These are phyloP conservation scores for Aphelinus certus DNA, from an alignment of 1,140 invertebrate species.

Conservation along the genomic window DNA sequence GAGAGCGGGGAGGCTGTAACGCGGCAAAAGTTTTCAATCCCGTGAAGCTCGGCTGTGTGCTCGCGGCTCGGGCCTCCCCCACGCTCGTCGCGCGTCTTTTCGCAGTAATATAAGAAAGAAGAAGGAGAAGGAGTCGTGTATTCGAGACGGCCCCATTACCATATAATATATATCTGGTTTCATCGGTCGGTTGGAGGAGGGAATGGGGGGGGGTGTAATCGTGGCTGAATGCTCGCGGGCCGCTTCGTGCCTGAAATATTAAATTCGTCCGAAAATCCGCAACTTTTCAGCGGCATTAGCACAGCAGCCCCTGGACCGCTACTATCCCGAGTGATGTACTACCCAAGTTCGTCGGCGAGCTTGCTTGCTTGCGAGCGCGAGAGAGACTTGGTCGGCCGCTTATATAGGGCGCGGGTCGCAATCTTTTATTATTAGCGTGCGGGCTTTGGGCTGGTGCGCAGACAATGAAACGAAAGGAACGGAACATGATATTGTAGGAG, in stretches of 20 bases:
- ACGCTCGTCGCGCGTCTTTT: too few species aligned
- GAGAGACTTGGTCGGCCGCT: conserved; percentile 24
- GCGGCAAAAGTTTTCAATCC: too few species aligned
- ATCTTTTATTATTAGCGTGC: conserved; percentile 67
- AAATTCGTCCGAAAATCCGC: conserved; percentile 60
- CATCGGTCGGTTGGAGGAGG: not conserved
- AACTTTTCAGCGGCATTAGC: conserved; percentile 53
- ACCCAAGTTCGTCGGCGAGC: conserved; percentile 56
- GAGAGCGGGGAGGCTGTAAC: too few species aligned
- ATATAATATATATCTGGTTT: conserved; percentile 27
- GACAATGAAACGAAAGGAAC: conserved; percentile 67
- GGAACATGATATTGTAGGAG: conserved; percentile 67
- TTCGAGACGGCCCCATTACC: not conserved
- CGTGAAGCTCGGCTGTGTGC: too few species aligned
- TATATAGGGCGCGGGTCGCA: conserved; percentile 58
- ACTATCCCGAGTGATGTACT: conserved; percentile 63
- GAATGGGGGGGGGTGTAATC: conserved; percentile 21
- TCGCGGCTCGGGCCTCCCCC: too few species aligned
- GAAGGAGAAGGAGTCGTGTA: not conserved
- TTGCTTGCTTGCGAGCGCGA: conserved; percentile 15
- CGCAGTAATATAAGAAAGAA: too few species aligned
- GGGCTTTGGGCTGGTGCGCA: conserved; percentile 58
- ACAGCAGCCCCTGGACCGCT: too few species aligned
- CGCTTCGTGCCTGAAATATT: conserved; percentile 55
- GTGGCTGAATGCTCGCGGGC: conserved; percentile 28